Percentiles rank a stretch among this genome's conserved stretches.
These are phyloP conservation scores for Bubo blakistoni DNA, from an alignment of 2,113 vertebrate genomes.

Conservation along the genomic window DNA sequence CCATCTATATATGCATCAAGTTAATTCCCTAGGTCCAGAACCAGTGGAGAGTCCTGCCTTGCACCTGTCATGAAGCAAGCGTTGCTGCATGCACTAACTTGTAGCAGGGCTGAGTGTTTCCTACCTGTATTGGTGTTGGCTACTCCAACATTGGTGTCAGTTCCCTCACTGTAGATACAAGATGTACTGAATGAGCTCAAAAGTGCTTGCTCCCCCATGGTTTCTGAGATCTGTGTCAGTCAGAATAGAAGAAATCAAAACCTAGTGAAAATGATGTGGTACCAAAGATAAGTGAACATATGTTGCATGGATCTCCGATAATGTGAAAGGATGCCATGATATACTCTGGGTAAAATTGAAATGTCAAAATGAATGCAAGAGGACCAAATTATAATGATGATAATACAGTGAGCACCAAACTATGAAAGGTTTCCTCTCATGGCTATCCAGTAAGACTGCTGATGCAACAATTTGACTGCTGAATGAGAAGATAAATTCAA, in stretches of 20 bases:
- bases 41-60: background rate
- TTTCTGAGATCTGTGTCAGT: background rate
- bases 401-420: background rate
- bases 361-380: background rate
- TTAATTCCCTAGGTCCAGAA: background rate
- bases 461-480: background rate
- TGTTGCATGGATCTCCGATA: background rate
- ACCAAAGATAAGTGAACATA: background rate
- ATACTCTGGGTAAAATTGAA: background rate
- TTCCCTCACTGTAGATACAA: background rate
- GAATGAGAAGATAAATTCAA: background rate
- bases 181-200: background rate
- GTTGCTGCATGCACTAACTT: background rate
- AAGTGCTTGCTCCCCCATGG: background rate
- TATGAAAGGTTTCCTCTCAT: background rate
- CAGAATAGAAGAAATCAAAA: background rate
- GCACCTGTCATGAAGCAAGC: background rate
- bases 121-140: background rate
- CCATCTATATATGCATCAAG: background rate
- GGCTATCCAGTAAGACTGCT: background rate
- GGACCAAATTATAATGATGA: background rate
- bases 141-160: background rate
- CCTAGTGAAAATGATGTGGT: background rate
- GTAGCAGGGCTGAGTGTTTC: fast-evolving
- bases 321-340: background rate